Percentiles rank a stretch among this genome's conserved stretches.
These are phyloP conservation scores for Enteromius mattozi DNA, from an alignment of 2,797 vertebrate genomes.

Conservation along the genomic window DNA sequence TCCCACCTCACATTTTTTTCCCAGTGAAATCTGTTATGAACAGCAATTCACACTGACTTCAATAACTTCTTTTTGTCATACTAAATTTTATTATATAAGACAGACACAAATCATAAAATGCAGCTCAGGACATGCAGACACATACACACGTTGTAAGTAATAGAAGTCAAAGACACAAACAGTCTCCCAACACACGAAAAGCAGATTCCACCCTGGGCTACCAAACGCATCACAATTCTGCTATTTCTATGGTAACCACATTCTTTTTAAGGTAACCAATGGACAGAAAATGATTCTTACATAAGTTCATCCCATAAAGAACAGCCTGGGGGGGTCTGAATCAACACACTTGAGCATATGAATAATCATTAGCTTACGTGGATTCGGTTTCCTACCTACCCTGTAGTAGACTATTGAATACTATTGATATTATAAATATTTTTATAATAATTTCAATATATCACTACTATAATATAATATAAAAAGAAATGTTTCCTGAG, in stretches of 20 bases:
- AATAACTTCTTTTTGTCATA: background rate
- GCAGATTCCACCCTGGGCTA: constrained; percentile 24
- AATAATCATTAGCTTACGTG: constrained; percentile 4
- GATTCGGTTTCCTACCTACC: background rate
- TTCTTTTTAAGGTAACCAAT: constrained; percentile 49
- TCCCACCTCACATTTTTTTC: background rate
- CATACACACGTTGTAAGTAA: constrained; percentile 17
- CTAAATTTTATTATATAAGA: constrained; percentile 7
- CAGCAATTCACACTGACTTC: background rate
- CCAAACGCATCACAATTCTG: constrained; percentile 37
- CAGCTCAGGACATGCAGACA: constrained; percentile 8
- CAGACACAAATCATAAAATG: constrained; percentile 35
- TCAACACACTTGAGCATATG: constrained; percentile 14
- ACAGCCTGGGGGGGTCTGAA: constrained; percentile 40
- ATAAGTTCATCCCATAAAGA: constrained; percentile 51
- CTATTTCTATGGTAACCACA: constrained; percentile 59
- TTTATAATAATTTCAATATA: background rate
- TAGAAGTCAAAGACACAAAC: background rate
- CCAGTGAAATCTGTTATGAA: background rate
- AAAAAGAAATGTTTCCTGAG: background rate
- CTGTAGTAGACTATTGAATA: background rate
- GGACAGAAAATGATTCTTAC: constrained; percentile 50
- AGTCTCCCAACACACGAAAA: background rate
- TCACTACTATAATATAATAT: background rate
- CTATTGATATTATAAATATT: background rate